phyloP scores from a whole-genome alignment of 2,888 invertebrate species.

The Lamellibrachia columna region DNA sequence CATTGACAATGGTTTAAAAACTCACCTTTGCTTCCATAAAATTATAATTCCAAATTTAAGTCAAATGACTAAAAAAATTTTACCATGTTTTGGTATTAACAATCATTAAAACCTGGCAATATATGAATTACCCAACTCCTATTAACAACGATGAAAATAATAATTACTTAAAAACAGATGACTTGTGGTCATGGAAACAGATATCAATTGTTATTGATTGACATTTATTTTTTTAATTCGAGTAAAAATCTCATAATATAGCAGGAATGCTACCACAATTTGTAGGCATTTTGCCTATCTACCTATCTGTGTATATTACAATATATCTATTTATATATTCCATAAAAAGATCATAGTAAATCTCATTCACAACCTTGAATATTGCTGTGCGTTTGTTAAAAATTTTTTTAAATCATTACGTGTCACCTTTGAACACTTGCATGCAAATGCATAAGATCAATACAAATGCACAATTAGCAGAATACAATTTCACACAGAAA shows the following conservation, averaged over 20 bases:
- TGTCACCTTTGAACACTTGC: not conserved
- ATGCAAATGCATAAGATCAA: not conserved
- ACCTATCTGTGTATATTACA: not conserved
- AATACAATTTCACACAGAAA: not conserved
- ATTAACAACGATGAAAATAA: not conserved
- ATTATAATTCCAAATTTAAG: not conserved
- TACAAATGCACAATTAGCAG: not conserved
- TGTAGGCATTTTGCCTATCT: not conserved
- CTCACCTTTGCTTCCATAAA: not conserved
- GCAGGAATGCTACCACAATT: not conserved
- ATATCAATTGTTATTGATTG: not conserved
- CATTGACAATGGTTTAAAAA: not conserved
- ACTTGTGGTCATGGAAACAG: not conserved
- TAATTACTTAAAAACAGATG: not conserved
- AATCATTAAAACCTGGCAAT: not conserved
- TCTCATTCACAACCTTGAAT: not conserved
- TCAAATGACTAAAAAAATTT: not conserved
- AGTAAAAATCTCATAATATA: not conserved
- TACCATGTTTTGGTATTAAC: not conserved
- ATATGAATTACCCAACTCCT: not conserved
- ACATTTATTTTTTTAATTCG: not conserved
- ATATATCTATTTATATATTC: not conserved
- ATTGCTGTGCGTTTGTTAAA: constrained; percentile 9
- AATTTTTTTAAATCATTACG: not conserved
- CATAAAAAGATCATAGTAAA: not conserved